phyloP scores from a whole-genome alignment of 2,797 vertebrate species.

The Sylvilagus floridanus region DNA sequence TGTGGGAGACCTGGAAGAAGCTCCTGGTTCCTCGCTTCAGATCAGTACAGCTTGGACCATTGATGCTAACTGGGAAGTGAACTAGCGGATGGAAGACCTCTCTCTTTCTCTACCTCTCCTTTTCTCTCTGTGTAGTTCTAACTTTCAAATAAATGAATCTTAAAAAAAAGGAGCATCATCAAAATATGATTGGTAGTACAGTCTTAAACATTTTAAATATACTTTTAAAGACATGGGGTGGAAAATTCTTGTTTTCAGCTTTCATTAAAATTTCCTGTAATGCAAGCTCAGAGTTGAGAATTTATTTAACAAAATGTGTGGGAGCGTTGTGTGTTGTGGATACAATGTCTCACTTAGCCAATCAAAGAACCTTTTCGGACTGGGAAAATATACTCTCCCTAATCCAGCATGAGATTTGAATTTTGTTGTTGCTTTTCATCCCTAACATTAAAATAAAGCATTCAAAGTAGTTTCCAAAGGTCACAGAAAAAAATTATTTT shows the following conservation, averaged over 20 bases:
- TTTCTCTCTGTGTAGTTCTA: too few relatives aligned
- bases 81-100: too few relatives aligned
- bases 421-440: neutral
- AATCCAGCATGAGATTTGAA: neutral
- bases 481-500: conserved; percentile 33
- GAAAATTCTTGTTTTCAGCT: neutral
- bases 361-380: neutral
- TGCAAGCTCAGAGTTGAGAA: neutral
- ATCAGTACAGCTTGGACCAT: too few relatives aligned
- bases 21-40: too few relatives aligned
- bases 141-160: too few relatives aligned
- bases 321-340: neutral
- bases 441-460: conserved; percentile 28
- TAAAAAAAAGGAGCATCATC: too few relatives aligned
- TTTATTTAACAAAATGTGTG: neutral
- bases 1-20: too few relatives aligned
- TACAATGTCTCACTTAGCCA: neutral
- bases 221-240: neutral
- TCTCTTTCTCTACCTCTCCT: too few relatives aligned
- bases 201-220: neutral
- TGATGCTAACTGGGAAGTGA: too few relatives aligned
- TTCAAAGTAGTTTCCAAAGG: conserved; percentile 37
- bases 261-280: conserved; percentile 15
- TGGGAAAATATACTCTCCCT: neutral
- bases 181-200: neutral